Evolutionary conservation across 1,140 invertebrate species (phyloP).

Genomic region (Kradibia gibbosae): DNA sequence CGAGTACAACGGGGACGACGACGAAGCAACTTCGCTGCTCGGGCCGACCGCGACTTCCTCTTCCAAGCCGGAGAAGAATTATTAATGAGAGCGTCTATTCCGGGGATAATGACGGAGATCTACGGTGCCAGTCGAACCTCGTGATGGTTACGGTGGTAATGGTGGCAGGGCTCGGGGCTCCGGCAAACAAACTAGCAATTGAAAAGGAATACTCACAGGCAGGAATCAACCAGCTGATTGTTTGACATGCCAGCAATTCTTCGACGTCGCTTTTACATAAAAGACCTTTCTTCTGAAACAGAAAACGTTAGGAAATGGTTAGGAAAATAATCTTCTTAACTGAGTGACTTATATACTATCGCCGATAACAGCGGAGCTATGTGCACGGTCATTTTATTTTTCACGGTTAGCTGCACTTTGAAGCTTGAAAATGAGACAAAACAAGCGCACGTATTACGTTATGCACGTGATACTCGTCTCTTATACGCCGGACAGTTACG

Average conservation of each 20-base stretch:
- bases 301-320: slow-evolving; percentile 36
- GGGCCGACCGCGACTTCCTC: neutral
- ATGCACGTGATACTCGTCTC: neutral
- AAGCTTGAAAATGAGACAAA: neutral
- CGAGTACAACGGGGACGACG: neutral
- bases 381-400: neutral
- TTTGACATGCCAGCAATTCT: slow-evolving; percentile 73
- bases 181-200: neutral
- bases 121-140: too few species aligned
- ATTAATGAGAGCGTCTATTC: neutral
- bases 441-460: neutral
- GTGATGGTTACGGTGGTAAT: too few species aligned
- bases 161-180: neutral
- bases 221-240: slow-evolving; percentile 75
- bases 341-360: neutral
- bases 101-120: neutral
- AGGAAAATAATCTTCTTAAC: neutral
- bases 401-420: neutral
- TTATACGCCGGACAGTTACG: neutral
- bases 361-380: neutral
- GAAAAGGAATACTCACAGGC: slow-evolving; percentile 68
- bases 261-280: slow-evolving; percentile 58
- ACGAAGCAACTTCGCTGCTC: neutral
- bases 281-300: slow-evolving; percentile 60
- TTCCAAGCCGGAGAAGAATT: neutral